Evolutionary conservation across 2,888 invertebrate species (phyloP).

Genomic region (Euzetes globulus): DNA sequence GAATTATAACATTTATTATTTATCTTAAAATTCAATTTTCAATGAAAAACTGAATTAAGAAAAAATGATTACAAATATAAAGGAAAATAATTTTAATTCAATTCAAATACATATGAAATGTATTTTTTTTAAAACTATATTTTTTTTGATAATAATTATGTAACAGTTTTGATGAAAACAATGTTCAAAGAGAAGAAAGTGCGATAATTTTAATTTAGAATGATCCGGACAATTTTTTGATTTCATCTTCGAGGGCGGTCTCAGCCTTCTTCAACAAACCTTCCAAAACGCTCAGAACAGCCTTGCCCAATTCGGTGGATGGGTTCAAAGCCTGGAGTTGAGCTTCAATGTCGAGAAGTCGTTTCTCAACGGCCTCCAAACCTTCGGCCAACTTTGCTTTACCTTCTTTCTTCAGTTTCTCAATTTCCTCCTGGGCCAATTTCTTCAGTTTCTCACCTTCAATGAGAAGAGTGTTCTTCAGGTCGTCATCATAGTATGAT

Average conservation of each 20-base stretch:
- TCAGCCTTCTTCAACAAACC: neutral
- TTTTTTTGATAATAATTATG: too few species aligned
- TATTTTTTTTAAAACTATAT: too few species aligned
- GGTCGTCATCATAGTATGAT: neutral
- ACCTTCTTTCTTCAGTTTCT: neutral
- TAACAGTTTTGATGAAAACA: too few species aligned
- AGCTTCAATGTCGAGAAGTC: neutral
- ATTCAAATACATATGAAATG: too few species aligned
- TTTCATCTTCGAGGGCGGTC: conserved; percentile 9
- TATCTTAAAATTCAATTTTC: too few species aligned
- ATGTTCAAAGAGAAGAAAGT: too few species aligned
- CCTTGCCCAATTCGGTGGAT: neutral
- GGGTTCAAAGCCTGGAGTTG: neutral
- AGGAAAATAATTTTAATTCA: too few species aligned
- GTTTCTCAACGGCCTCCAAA: conserved; percentile 15
- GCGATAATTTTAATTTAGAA: too few species aligned
- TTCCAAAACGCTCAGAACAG: neutral
- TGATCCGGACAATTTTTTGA: conserved; percentile 7
- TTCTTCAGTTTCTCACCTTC: neutral
- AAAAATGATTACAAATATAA: too few species aligned
- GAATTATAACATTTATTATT: too few species aligned
- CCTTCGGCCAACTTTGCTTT: neutral
- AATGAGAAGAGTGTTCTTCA: neutral
- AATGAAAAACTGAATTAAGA: too few species aligned
- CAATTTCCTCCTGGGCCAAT: neutral